Evolutionary conservation across 2,888 invertebrate genomes (phyloP), one percentile per base, ranked within the genome.

Genomic region (Ptychoptera contaminata): DNA sequence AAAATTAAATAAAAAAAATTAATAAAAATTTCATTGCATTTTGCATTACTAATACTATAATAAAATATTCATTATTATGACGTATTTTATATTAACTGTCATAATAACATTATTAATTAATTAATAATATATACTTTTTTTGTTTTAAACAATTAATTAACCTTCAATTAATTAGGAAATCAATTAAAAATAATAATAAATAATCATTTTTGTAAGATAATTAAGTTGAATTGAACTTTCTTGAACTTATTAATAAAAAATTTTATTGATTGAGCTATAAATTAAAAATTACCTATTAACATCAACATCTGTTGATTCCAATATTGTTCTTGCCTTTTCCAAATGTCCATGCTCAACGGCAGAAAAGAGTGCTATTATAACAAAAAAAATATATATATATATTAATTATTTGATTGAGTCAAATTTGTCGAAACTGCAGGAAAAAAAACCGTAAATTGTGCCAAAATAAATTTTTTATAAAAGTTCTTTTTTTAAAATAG

Each of bases 311-410:
- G 88, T 87, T 23, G 90, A 87, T 58, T 91, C 87, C 58, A 96
- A 69, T 58, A 96, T 91, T 44, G 86, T 84, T 55, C 84, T 76
- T 8, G 91, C 88, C 61, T 90, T 87, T 58, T 93, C 93, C 57
- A 91, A 67, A 63, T 96, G 91, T 43, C 91, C 92, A 67, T 93
- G 88, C 68, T 96, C 96, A 34, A 96, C 90, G 7, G 94, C 94
- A 34, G 88, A 85, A 62, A 96, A 92, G 40, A 94, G 72, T 44
- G 90, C 94, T 93, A 77, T 23, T 76, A 78, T 55, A 57, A 52
- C 55, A 55, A 57, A 62, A 58, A 47, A 40, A 34, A 31, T 14
- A 42, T 40, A 48, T 16, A 30, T 32, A 14, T n/a, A 40, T n/a
- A 43, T 32, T 42, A n/a, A 38, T 23, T 40, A 10, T 30, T 15